A percentile compares a stretch with the other conserved stretches of the same genome.
These are phyloP conservation scores for Parus major DNA, from an alignment of 2,113 vertebrate genomes.

Conservation along the genomic window DNA sequence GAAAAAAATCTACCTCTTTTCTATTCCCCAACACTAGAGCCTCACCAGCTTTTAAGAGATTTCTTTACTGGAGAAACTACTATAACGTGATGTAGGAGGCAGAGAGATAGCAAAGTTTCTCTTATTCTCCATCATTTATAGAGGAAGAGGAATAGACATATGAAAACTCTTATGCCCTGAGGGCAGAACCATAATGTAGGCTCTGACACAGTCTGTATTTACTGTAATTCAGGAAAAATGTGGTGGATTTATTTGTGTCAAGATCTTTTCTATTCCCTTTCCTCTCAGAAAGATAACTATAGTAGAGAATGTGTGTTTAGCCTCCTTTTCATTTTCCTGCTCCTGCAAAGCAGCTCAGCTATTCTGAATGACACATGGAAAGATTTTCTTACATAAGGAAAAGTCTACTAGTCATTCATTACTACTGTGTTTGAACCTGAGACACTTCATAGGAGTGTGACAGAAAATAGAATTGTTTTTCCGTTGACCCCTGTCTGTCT, in stretches of 20 bases:
- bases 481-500: background rate
- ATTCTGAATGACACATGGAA: background rate
- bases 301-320: background rate
- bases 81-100: background rate
- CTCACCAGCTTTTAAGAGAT: background rate
- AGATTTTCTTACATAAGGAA: background rate
- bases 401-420: background rate
- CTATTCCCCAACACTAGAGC: background rate
- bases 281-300: background rate
- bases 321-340: background rate
- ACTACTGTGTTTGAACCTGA: background rate
- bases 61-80: background rate
- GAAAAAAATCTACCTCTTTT: background rate
- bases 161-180: background rate
- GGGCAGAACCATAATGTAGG: background rate
- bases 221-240: background rate
- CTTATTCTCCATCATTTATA: background rate
- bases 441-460: background rate
- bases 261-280: background rate
- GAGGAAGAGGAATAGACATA: background rate
- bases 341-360: background rate
- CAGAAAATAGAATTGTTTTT: background rate
- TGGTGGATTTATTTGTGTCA: background rate
- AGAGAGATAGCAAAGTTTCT: background rate
- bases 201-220: background rate